A percentile compares a stretch with the other conserved stretches of the same genome.
Conservation (phyloP, 2,888 invertebrate species). For the Pegoplata infirma region DNA sequence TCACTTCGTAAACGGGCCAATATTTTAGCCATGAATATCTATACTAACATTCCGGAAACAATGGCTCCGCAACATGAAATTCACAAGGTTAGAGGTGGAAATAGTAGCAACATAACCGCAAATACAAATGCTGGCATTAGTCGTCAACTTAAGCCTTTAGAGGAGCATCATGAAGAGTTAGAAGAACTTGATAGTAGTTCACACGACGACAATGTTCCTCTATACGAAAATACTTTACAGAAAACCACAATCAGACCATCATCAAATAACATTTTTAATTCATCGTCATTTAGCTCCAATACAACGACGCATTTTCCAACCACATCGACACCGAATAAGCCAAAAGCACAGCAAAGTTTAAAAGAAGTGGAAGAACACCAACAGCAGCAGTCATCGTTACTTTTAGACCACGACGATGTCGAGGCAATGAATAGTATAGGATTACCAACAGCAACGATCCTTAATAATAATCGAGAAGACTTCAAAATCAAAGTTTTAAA, state of each 20-base stretch:
- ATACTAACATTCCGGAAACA: constrained; percentile 83
- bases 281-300: constrained; percentile 34
- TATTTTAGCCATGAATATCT: constrained; percentile 80
- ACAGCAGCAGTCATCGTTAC: constrained; percentile 18
- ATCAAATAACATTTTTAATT: constrained; percentile 45
- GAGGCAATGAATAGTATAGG: constrained; percentile 76
- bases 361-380: constrained; percentile 11
- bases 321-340: constrained; percentile 40
- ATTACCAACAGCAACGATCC: constrained; percentile 64
- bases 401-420: constrained; percentile 67
- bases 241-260: constrained; percentile 15
- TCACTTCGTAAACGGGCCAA: constrained; percentile 46
- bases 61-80: constrained; percentile 82
- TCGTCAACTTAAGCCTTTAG: constrained; percentile 64
- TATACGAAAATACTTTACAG: constrained; percentile 75
- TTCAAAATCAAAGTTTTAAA: too few relatives aligned
- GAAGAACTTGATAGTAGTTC: constrained; percentile 73
- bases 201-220: constrained; percentile 71
- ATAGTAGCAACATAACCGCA: neutral
- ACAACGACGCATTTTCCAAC: neutral
- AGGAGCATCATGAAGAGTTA: constrained; percentile 73
- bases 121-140: constrained; percentile 1
- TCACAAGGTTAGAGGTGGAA: constrained; percentile 71
- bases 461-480: constrained; percentile 8
- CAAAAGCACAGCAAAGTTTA: neutral